A percentile compares a stretch with the other conserved stretches of the same genome.
Conservation (phyloP, 2,888 invertebrate species). For the Stictocephala bisonia region DNA sequence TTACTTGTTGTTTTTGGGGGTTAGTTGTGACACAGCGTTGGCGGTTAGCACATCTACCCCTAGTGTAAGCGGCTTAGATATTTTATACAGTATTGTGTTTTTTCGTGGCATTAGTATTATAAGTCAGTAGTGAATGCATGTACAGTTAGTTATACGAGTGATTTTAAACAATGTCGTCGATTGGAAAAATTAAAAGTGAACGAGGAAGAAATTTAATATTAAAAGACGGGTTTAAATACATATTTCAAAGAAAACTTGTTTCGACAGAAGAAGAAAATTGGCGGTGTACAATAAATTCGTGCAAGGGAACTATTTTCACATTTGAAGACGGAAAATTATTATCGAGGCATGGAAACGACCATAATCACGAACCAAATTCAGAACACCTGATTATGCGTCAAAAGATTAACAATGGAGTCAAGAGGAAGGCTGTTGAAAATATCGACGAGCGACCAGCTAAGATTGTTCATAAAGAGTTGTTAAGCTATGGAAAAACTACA, state of each 20-base stretch:
- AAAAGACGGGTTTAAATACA: constrained; percentile 17
- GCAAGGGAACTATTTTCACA: constrained; percentile 17
- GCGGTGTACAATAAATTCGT: constrained; percentile 14
- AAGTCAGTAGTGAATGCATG: constrained; percentile 7
- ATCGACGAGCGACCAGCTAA: constrained; percentile 17
- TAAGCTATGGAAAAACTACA: constrained; percentile 17
- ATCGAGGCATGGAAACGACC: constrained; percentile 4
- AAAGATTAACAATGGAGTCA: constrained; percentile 14
- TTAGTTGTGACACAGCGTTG: constrained; percentile 18
- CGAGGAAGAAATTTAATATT: constrained; percentile 14
- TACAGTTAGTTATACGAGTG: constrained; percentile 8
- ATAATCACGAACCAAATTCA: constrained; percentile 17
- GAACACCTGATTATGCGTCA: constrained; percentile 7
- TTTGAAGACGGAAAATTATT: constrained; percentile 6
- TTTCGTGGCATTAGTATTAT: constrained; percentile 14
- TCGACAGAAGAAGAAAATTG: constrained; percentile 8
- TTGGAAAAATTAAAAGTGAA: constrained; percentile 7
- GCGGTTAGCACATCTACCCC: constrained; percentile 11
- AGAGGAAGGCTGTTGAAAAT: constrained; percentile 14
- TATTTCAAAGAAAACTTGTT: constrained; percentile 14
- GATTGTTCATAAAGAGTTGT: constrained; percentile 14
- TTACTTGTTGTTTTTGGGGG: constrained; percentile 17
- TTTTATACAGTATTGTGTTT: constrained; percentile 15
- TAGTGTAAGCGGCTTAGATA: constrained; percentile 3
- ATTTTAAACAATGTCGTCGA: constrained; percentile 11